phyloP scores from a whole-genome alignment of 2,797 vertebrate species.

The Aplochiton taeniatus region DNA sequence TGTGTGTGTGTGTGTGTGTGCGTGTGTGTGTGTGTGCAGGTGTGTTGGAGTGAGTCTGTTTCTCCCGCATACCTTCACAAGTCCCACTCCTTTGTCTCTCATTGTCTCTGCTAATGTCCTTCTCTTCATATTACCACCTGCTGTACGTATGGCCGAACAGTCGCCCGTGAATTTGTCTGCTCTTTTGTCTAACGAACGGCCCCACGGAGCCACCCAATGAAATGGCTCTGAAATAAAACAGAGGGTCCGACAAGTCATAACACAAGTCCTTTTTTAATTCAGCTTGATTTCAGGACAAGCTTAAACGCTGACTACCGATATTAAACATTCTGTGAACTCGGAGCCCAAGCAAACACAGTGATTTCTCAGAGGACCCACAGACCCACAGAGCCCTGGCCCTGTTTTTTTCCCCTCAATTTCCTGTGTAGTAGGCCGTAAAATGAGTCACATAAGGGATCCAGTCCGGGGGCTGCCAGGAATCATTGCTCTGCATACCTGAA shows the following conservation, averaged over 20 bases:
- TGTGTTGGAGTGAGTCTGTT: background rate
- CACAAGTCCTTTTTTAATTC: too few relatives aligned
- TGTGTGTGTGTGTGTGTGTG: background rate
- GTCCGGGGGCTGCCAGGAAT: constrained; percentile 62
- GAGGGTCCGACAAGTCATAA: too few relatives aligned
- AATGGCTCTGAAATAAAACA: too few relatives aligned
- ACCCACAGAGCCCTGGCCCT: constrained; percentile 29
- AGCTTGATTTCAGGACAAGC: too few relatives aligned
- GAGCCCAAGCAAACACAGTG: constrained; percentile 18
- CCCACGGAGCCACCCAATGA: too few relatives aligned
- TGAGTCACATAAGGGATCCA: constrained; percentile 60
- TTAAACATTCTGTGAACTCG: constrained; percentile 2
- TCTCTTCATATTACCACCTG: background rate
- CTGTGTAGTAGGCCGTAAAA: constrained; percentile 55
- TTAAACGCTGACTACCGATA: too few relatives aligned
- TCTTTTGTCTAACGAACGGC: too few relatives aligned
- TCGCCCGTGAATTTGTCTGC: too few relatives aligned
- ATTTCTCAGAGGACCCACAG: constrained; percentile 40
- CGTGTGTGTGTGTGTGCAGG: background rate
- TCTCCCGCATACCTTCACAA: background rate
- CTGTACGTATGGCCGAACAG: too few relatives aligned
- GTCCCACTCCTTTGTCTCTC: background rate
- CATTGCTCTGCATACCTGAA: constrained; percentile 59
- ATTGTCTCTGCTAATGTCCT: background rate
- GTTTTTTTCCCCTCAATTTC: constrained; percentile 63